Evolutionary conservation across 1,140 invertebrate species (phyloP).

Genomic region (Ridgeia piscesae): DNA sequence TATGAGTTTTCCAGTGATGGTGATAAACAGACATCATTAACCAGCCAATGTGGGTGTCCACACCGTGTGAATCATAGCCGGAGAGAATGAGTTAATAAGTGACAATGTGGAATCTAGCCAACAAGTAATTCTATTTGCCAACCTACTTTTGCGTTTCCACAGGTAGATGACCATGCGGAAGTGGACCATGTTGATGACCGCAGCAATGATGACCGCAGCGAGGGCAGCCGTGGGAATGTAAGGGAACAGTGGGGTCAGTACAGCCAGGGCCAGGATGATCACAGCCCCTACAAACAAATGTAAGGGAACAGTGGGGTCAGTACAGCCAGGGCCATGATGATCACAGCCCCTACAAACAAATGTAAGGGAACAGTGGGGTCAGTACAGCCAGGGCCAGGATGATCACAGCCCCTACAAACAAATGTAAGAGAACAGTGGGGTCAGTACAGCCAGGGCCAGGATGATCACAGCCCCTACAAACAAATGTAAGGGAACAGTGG

Average conservation of each 20-base stretch:
- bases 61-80: too few species aligned
- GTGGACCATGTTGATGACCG: conserved; percentile 59
- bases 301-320: conserved; percentile 53
- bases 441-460: conserved; percentile 53
- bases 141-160: conserved; percentile 54
- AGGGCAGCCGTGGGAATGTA: conserved; percentile 58
- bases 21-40: too few species aligned
- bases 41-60: too few species aligned
- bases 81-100: neutral
- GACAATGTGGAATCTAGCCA: neutral
- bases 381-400: conserved; percentile 51
- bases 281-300: neutral
- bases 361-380: conserved; percentile 57
- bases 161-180: conserved; percentile 44
- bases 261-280: conserved; percentile 43
- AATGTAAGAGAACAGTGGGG: conserved; percentile 57
- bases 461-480: neutral
- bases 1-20: too few species aligned
- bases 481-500: conserved; percentile 58
- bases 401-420: neutral
- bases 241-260: conserved; percentile 56
- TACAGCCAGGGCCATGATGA: too few species aligned
- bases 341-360: too few species aligned
- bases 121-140: neutral
- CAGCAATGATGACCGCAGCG: conserved; percentile 58